These are phyloP conservation scores for Hydractinia echinata DNA, from an alignment of 30 jellyfish, hydroid and myxozoan genomes.

Conservation along the genomic window DNA sequence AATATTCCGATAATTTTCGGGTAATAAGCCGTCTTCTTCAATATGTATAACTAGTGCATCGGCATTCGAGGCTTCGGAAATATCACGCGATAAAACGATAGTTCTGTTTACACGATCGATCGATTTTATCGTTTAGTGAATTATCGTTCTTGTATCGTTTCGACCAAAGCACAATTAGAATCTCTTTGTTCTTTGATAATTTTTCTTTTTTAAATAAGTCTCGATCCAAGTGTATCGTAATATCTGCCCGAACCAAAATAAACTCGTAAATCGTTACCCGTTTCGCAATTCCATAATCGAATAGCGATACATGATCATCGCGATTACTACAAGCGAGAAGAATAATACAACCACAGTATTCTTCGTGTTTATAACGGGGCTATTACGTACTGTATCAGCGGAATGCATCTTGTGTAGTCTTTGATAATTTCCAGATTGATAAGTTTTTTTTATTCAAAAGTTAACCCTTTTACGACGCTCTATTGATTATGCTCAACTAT, in stretches of 20 bases:
- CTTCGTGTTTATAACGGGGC: too few relatives aligned
- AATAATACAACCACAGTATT: too few relatives aligned
- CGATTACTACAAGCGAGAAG: not conserved
- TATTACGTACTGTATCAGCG: too few relatives aligned
- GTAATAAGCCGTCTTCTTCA: not conserved
- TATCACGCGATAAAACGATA: not conserved
- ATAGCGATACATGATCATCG: slow-evolving; percentile 2
- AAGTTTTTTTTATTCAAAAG: too few relatives aligned
- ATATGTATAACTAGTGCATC: not conserved
- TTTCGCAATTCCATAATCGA: not conserved
- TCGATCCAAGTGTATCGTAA: not conserved
- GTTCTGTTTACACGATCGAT: too few relatives aligned
- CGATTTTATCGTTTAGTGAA: too few relatives aligned
- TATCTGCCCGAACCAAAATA: slow-evolving; percentile 4
- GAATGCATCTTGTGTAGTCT: too few relatives aligned
- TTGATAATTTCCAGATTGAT: too few relatives aligned
- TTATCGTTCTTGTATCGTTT: not conserved
- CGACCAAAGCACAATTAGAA: not conserved
- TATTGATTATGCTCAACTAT: too few relatives aligned
- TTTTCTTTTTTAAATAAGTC: not conserved
- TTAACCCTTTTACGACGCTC: too few relatives aligned
- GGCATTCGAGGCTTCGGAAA: slow-evolving; percentile 8
- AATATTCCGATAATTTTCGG: not conserved
- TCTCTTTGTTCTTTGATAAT: not conserved
- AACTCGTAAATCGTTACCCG: not conserved